Evolutionary conservation across 2,113 vertebrate species (phyloP).

Genomic region (Dipodomys ordii): DNA sequence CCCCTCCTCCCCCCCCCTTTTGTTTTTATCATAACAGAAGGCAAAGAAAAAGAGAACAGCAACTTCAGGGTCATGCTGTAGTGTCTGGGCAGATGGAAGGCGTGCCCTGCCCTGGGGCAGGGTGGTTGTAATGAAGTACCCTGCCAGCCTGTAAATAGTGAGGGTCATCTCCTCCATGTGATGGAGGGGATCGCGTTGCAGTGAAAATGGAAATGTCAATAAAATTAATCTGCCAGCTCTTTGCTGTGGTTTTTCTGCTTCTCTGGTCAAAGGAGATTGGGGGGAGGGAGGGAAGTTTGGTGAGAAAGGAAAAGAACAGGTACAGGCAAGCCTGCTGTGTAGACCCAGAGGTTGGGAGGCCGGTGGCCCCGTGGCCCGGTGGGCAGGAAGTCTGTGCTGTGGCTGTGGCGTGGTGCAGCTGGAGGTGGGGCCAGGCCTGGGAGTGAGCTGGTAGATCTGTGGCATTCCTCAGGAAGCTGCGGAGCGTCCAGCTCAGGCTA

Average conservation of each 20-base stretch:
- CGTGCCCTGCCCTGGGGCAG: constrained; percentile 93
- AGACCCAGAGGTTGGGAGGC: constrained; percentile 80
- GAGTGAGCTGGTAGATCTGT: constrained; percentile 89
- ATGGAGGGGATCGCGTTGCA: constrained; percentile 97
- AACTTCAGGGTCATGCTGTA: constrained; percentile 93
- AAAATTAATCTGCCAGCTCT: constrained; percentile 99
- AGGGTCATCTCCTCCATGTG: constrained; percentile 94
- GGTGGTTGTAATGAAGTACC: constrained; percentile 97
- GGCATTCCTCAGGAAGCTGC: constrained; percentile 92
- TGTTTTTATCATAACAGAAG: constrained; percentile 80
- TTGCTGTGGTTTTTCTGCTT: constrained; percentile 91
- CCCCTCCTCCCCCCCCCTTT: not conserved
- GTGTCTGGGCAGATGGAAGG: constrained; percentile 93
- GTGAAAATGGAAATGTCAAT: constrained; percentile 99
- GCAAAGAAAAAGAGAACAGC: constrained; percentile 85
- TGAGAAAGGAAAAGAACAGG: constrained; percentile 76
- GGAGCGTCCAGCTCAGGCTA: constrained; percentile 90
- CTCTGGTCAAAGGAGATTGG: constrained; percentile 87
- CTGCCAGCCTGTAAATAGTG: constrained; percentile 99
- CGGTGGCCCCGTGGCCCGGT: constrained; percentile 77
- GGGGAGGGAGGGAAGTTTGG: constrained; percentile 35
- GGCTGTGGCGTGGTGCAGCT: constrained; percentile 66
- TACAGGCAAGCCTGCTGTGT: constrained; percentile 71
- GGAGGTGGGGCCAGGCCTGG: constrained; percentile 74
- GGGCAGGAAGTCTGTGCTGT: constrained; percentile 71